A percentile compares a stretch with the other conserved stretches of the same genome.
These are phyloP conservation scores for Cyclophora punctaria DNA, from an alignment of 2,888 invertebrate genomes.

Conservation along the genomic window DNA sequence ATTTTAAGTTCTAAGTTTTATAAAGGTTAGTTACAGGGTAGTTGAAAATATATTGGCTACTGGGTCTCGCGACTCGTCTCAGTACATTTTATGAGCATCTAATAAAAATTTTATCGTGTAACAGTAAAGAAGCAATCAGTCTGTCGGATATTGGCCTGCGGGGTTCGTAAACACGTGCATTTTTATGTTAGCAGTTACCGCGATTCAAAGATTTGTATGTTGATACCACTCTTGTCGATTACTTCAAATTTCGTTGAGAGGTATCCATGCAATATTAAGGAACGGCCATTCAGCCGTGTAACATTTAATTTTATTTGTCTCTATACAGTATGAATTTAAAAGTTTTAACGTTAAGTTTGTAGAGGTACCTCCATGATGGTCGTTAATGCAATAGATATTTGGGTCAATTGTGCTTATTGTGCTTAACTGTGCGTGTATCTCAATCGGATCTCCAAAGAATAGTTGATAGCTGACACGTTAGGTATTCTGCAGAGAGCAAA, in stretches of 20 bases:
- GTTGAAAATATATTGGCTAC: constrained; percentile 70
- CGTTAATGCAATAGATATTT: no score
- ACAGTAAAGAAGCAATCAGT: constrained; percentile 76
- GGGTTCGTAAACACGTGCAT: constrained; percentile 71
- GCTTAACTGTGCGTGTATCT: no score
- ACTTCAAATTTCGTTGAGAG: constrained; percentile 9
- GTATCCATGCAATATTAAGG: no score
- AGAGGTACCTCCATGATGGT: no score
- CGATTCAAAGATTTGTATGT: constrained; percentile 40
- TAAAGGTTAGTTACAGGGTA: constrained; percentile 65
- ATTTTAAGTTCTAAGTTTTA: constrained; percentile 46
- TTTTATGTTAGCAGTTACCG: constrained; percentile 62
- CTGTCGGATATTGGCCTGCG: constrained; percentile 68
- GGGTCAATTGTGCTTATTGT: no score
- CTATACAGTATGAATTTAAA: no score
- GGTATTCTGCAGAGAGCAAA: no score
- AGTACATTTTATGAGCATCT: constrained; percentile 68
- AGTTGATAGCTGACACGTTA: no score
- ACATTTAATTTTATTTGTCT: no score
- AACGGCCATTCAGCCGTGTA: no score
- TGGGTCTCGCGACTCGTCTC: constrained; percentile 63
- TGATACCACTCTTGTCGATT: constrained; percentile 34
- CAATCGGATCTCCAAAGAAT: no score
- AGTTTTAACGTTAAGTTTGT: no score
- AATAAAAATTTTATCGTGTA: constrained; percentile 74